Evolutionary conservation across 2,888 invertebrate genomes (phyloP).

Genomic region (Hirtodrosophila duncani): DNA sequence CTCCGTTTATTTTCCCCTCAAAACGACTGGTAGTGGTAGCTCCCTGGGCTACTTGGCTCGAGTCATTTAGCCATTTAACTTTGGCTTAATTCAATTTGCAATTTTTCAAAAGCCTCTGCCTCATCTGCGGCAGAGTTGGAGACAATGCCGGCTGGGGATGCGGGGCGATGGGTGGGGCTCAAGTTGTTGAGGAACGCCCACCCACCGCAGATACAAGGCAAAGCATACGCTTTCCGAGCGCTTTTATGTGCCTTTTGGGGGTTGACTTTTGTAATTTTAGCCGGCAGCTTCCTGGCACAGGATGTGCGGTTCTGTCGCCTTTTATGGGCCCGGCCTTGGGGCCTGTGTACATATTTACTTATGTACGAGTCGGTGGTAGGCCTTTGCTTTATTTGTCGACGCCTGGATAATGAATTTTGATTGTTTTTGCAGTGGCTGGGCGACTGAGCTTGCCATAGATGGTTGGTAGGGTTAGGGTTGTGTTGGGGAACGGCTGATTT

Average conservation of each 20-base stretch:
- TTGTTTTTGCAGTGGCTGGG: slow-evolving; percentile 42
- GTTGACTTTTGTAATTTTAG: slow-evolving; percentile 70
- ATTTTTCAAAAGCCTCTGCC: slow-evolving; percentile 76
- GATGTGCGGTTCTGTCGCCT: slow-evolving; percentile 71
- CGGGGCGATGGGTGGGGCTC: slow-evolving; percentile 3
- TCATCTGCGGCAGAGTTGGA: slow-evolving; percentile 34
- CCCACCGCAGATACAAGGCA: no score
- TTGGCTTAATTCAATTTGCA: slow-evolving; percentile 79
- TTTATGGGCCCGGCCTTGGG: slow-evolving; percentile 40
- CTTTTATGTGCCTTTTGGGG: slow-evolving; percentile 66
- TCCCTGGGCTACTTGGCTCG: slow-evolving; percentile 57
- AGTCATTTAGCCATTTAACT: slow-evolving; percentile 76
- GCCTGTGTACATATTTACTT: slow-evolving; percentile 52
- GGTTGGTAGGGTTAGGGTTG: slow-evolving; percentile 14
- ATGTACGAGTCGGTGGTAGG: slow-evolving; percentile 30
- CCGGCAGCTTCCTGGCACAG: slow-evolving; percentile 71
- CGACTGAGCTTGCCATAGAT: slow-evolving; percentile 14
- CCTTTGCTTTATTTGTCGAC: slow-evolving; percentile 65
- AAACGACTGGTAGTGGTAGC: slow-evolving; percentile 15
- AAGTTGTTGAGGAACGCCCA: no score
- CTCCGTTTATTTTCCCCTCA: not conserved
- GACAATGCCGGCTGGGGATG: slow-evolving; percentile 6
- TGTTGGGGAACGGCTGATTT: slow-evolving; percentile 36
- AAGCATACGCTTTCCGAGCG: slow-evolving; percentile 68
- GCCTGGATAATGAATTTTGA: slow-evolving; percentile 70